Evolutionary conservation across 2,113 vertebrate genomes (phyloP).

Genomic region (Eptesicus fuscus): DNA sequence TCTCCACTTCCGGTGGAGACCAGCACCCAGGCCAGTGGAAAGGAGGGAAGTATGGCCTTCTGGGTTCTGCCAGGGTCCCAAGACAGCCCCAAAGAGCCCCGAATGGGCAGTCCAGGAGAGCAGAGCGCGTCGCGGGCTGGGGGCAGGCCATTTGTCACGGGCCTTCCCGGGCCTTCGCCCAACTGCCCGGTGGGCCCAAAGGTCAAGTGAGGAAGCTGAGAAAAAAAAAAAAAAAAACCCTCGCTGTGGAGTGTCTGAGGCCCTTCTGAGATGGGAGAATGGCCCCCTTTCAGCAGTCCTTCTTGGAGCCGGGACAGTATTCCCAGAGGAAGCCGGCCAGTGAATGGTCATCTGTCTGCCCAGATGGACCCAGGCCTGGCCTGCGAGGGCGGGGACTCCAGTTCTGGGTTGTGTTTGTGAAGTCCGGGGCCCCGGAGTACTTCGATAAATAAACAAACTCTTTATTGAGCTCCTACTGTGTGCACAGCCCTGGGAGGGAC

Average conservation of each 20-base stretch:
- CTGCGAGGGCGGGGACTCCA: slow-evolving; percentile 16
- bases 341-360: slow-evolving; percentile 70
- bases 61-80: not conserved
- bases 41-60: not conserved
- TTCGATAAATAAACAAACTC: slow-evolving; percentile 67
- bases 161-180: not conserved
- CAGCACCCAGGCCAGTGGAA: not conserved
- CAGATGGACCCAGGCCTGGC: slow-evolving; percentile 18
- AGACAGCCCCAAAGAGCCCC: not conserved
- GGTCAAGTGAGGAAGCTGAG: slow-evolving; percentile 66
- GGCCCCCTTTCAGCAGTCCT: slow-evolving; percentile 48
- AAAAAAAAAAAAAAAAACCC: not conserved
- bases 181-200: not conserved
- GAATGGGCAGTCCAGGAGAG: not conserved
- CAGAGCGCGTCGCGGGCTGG: not conserved
- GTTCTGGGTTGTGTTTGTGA: slow-evolving; percentile 65
- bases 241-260: slow-evolving; percentile 9
- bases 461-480: slow-evolving; percentile 76
- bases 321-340: slow-evolving; percentile 29
- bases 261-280: slow-evolving; percentile 57
- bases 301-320: slow-evolving; percentile 41
- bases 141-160: not conserved
- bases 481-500: slow-evolving; percentile 19
- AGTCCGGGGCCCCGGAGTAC: slow-evolving; percentile 39
- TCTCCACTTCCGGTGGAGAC: not conserved